phyloP scores from a whole-genome alignment of 2,113 vertebrate genomes.

The Embiotoca jacksoni region DNA sequence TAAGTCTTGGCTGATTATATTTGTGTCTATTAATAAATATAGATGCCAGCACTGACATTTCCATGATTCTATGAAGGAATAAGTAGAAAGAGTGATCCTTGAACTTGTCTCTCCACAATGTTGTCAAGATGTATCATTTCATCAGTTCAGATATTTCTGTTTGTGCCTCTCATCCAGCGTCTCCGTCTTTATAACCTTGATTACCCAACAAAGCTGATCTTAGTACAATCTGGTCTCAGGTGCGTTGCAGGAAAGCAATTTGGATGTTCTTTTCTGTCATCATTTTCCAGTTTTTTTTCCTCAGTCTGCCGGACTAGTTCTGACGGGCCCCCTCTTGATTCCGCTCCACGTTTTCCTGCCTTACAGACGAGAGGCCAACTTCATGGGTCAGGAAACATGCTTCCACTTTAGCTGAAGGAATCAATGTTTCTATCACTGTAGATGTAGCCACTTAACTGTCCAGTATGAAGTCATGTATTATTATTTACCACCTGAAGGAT shows the following conservation, averaged over 20 bases:
- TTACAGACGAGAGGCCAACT: slow-evolving; percentile 5
- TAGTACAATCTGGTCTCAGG: not conserved
- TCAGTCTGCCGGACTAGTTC: not conserved
- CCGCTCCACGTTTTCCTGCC: not conserved
- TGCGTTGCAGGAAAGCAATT: slow-evolving; percentile 1
- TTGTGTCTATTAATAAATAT: no score
- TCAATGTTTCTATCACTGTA: slow-evolving; percentile 15
- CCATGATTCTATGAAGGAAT: no score
- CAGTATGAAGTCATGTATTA: not conserved
- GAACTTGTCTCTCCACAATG: no score
- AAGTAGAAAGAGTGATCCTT: no score
- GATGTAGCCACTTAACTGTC: not conserved
- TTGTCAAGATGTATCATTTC: no score
- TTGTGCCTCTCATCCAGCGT: not conserved
- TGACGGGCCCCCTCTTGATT: slow-evolving; percentile 2
- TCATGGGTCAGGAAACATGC: slow-evolving; percentile 13
- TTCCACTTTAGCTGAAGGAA: slow-evolving; percentile 21
- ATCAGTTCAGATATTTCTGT: not conserved
- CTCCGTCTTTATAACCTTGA: not conserved
- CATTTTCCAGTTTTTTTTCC: not conserved
- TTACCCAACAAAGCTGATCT: slow-evolving; percentile 9
- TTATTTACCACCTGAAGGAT: not conserved
- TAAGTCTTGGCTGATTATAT: no score
- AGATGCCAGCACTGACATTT: no score
- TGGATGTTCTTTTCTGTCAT: not conserved